Conservation (phyloP, 1,140 invertebrate genomes). For the Mamestra configurata region DNA sequence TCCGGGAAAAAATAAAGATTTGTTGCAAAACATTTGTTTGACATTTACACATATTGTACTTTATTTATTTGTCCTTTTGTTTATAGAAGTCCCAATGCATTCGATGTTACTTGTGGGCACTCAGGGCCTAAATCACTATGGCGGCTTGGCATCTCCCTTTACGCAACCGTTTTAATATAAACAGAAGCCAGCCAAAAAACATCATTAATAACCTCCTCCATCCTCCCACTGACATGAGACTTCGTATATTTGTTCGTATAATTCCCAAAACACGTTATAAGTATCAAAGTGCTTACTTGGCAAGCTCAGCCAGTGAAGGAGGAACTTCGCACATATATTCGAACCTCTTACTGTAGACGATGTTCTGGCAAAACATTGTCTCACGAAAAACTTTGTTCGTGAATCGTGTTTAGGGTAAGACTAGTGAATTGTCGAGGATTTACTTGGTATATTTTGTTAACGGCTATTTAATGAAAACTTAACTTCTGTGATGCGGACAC, state of each 20-base stretch:
- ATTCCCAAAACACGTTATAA: constrained; percentile 29
- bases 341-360: constrained; percentile 1
- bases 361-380: constrained; percentile 30
- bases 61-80: too few relatives aligned
- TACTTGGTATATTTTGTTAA: too few relatives aligned
- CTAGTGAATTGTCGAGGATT: not conserved
- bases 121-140: too few relatives aligned
- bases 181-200: not conserved
- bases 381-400: constrained; percentile 28
- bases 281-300: constrained; percentile 26
- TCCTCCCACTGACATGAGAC: not conserved
- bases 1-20: too few relatives aligned
- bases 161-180: too few relatives aligned
- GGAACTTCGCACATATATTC: constrained; percentile 39
- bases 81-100: too few relatives aligned
- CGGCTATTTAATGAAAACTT: too few relatives aligned
- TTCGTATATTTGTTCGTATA: constrained; percentile 28
- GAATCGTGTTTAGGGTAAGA: not conserved
- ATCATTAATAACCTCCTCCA: not conserved
- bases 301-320: constrained; percentile 20
- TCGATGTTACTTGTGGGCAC: too few relatives aligned
- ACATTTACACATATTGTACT: too few relatives aligned
- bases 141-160: too few relatives aligned
- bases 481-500: too few relatives aligned
- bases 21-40: too few relatives aligned